Conservation (phyloP, 2,888 invertebrate species). For the Cyclophora punctaria region DNA sequence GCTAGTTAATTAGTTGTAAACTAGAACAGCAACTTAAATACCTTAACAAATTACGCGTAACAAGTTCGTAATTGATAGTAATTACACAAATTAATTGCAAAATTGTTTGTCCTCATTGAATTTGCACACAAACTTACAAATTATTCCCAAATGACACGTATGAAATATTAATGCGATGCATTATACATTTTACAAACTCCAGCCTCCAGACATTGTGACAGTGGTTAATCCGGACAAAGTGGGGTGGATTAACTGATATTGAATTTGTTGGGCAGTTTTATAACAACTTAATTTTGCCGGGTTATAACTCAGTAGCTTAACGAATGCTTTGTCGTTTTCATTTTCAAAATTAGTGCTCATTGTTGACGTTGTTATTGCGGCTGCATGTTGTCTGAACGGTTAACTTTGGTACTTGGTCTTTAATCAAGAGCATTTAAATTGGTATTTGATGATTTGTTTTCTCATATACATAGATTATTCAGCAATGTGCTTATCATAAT, state of each 20-base stretch:
- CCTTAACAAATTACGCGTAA: too few relatives aligned
- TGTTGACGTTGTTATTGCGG: neutral
- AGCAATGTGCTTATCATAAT: too few relatives aligned
- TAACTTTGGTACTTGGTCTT: neutral
- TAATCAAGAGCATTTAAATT: neutral
- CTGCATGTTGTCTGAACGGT: neutral
- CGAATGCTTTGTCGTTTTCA: neutral
- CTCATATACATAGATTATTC: too few relatives aligned
- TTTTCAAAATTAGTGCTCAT: neutral
- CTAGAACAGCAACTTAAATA: too few relatives aligned
- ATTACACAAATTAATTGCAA: too few relatives aligned
- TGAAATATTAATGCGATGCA: slow-evolving; percentile 52
- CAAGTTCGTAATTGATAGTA: too few relatives aligned
- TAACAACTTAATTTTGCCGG: neutral
- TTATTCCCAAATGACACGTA: too few relatives aligned
- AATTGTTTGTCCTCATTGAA: too few relatives aligned
- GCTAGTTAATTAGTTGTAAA: too few relatives aligned
- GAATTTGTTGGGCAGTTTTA: neutral
- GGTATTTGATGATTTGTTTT: too few relatives aligned
- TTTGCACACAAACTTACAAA: too few relatives aligned
- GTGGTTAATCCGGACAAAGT: slow-evolving; percentile 35
- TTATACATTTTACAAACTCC: slow-evolving; percentile 43
- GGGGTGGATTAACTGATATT: neutral
- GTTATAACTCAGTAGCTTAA: neutral
- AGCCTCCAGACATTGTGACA: slow-evolving; percentile 35